These are phyloP conservation scores for Pelagia noctiluca DNA, from an alignment of 30 jellyfish, hydroid and myxozoan genomes.

Conservation along the genomic window DNA sequence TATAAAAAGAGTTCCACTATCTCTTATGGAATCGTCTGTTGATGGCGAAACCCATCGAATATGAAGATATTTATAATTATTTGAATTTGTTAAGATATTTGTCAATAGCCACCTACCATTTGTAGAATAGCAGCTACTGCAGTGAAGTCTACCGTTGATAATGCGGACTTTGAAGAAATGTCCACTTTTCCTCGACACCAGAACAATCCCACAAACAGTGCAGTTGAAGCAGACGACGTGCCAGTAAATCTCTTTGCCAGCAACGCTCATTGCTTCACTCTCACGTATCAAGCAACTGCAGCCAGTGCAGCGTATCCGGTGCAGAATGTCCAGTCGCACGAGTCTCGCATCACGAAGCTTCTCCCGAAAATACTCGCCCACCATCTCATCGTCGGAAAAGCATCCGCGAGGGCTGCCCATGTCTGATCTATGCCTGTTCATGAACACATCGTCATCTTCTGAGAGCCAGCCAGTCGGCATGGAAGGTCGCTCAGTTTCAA, in stretches of 20 bases:
- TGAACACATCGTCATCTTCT: slow-evolving; percentile 35
- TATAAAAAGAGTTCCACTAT: no score
- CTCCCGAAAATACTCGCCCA: slow-evolving; percentile 12
- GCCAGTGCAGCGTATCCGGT: slow-evolving; percentile 45
- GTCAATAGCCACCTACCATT: slow-evolving; percentile 51
- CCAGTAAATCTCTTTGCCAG: slow-evolving; percentile 60
- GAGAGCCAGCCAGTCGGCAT: slow-evolving; percentile 27
- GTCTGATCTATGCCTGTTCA: background rate
- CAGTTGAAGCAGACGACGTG: slow-evolving; percentile 61
- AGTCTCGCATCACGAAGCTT: slow-evolving; percentile 47
- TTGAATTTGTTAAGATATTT: background rate
- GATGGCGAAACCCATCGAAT: no score
- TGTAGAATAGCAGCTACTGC: slow-evolving; percentile 58
- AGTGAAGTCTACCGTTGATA: slow-evolving; percentile 59
- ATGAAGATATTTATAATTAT: no score
- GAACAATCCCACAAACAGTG: slow-evolving; percentile 53
- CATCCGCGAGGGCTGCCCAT: slow-evolving; percentile 12
- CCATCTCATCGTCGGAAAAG: slow-evolving; percentile 46
- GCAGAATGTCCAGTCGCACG: background rate
- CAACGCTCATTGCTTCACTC: slow-evolving; percentile 55
- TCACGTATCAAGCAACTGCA: slow-evolving; percentile 54
- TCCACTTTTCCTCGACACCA: slow-evolving; percentile 28
- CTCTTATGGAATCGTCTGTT: no score
- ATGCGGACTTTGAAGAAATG: slow-evolving; percentile 35
- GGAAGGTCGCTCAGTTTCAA: no score